Evolutionary conservation across 1,140 invertebrate species (phyloP).

Genomic region (Phthorimaea operculella): DNA sequence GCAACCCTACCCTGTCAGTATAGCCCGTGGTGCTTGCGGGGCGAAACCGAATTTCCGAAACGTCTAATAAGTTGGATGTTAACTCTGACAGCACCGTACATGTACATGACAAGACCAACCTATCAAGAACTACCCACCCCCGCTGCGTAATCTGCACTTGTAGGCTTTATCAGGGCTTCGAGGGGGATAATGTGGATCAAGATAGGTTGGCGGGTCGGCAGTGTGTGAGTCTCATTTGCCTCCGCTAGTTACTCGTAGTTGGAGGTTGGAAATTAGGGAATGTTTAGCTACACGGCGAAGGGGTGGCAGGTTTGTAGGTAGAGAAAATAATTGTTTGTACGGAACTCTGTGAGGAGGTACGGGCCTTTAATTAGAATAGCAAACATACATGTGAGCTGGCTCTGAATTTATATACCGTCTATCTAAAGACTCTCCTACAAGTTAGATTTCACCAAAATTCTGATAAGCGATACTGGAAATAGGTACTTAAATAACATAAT

Average conservation of each 20-base stretch:
- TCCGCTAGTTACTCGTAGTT: constrained; percentile 34
- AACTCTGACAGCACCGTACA: constrained; percentile 52
- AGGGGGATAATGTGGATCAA: constrained; percentile 22
- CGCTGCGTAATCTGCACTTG: constrained; percentile 11
- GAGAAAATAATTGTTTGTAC: constrained; percentile 2
- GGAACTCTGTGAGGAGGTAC: background rate
- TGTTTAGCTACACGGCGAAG: constrained; percentile 31
- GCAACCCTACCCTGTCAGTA: constrained; percentile 25
- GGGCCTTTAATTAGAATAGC: too few relatives aligned
- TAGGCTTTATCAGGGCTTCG: constrained; percentile 10
- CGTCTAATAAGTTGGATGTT: constrained; percentile 66
- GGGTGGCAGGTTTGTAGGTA: background rate
- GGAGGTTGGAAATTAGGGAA: constrained; percentile 37
- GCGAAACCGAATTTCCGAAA: constrained; percentile 64
- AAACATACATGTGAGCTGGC: too few relatives aligned
- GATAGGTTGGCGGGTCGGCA: constrained; percentile 22
- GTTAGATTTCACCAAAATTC: too few relatives aligned
- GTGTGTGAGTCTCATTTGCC: constrained; percentile 41
- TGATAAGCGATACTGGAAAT: too few relatives aligned
- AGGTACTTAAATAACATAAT: too few relatives aligned
- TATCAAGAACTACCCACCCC: constrained; percentile 23
- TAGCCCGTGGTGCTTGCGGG: constrained; percentile 47
- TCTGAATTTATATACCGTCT: too few relatives aligned
- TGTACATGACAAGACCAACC: constrained; percentile 41
- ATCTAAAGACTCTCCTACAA: too few relatives aligned